These are phyloP conservation scores for Hypomecis atomaria DNA, from an alignment of 2,888 invertebrate species.

Conservation along the genomic window DNA sequence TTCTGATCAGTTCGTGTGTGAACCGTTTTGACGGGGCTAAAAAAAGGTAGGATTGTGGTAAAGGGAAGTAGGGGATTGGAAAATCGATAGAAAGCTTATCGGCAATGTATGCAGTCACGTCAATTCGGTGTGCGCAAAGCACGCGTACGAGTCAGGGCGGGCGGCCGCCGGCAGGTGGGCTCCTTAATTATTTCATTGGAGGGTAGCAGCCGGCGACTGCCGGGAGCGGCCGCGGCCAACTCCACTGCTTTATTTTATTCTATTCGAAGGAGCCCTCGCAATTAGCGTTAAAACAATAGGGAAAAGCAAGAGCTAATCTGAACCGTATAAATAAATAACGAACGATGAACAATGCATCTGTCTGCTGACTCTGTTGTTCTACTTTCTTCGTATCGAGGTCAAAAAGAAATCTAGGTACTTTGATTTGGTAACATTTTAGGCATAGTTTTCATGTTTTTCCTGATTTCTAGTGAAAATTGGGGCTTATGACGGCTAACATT, in stretches of 20 bases:
- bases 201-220: constrained; percentile 14
- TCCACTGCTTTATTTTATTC: constrained; percentile 19
- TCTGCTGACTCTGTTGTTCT: background rate
- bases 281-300: constrained; percentile 10
- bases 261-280: constrained; percentile 9
- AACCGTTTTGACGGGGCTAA: constrained; percentile 34
- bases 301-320: constrained; percentile 17
- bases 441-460: background rate
- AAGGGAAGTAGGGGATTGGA: constrained; percentile 52
- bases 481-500: constrained; percentile 5
- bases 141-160: constrained; percentile 28
- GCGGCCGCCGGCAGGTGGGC: constrained; percentile 22
- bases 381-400: background rate
- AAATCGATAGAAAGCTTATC: constrained; percentile 66
- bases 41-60: constrained; percentile 45
- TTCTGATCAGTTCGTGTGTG: constrained; percentile 16
- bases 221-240: constrained; percentile 15
- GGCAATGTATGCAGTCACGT: constrained; percentile 62
- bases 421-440: too few species aligned
- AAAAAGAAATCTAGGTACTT: too few species aligned
- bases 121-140: constrained; percentile 49
- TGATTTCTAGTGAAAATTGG: background rate
- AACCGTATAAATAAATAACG: constrained; percentile 6
- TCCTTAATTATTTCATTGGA: constrained; percentile 51
- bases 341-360: background rate